These are phyloP conservation scores for Eunapius fragilis DNA, from an alignment of 37 sponge, comb jelly and placozoan genomes.

Conservation along the genomic window DNA sequence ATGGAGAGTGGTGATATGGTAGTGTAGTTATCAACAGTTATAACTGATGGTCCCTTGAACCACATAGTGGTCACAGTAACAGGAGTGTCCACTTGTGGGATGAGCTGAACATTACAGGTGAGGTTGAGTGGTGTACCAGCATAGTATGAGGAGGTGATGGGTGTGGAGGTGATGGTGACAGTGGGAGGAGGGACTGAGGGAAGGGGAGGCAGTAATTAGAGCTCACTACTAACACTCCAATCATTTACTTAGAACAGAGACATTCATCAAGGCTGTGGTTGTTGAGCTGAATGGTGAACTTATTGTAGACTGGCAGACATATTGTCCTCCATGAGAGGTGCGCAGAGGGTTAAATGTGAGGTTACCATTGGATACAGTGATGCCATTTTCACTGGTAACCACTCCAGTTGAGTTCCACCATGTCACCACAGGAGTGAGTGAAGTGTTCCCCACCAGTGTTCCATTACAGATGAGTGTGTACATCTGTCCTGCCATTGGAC, in stretches of 20 bases:
- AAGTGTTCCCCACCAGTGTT: not conserved
- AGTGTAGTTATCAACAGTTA: not conserved
- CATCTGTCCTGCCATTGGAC: constrained; percentile 15
- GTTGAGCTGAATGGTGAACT: not conserved
- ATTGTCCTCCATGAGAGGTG: not conserved
- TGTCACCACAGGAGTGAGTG: not conserved
- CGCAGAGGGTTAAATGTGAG: not conserved
- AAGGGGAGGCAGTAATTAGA: not conserved
- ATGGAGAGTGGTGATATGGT: not conserved
- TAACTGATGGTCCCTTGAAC: not conserved
- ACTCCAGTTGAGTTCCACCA: not conserved
- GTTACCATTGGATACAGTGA: not conserved
- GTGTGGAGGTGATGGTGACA: not conserved
- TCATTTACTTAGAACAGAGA: not conserved
- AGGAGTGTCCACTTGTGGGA: constrained; percentile 24
- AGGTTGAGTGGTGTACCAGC: constrained; percentile 21
- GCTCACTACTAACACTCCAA: not conserved
- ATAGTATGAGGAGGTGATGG: not conserved
- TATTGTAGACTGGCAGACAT: not conserved
- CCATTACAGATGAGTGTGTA: constrained; percentile 44
- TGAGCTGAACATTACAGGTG: constrained; percentile 6
- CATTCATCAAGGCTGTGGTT: not conserved
- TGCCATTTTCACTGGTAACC: not conserved
- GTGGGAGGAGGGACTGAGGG: constrained; percentile 30
- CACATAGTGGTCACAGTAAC: constrained; percentile 13